phyloP scores from a whole-genome alignment of 2,888 invertebrate genomes.

The Myopa testacea region DNA sequence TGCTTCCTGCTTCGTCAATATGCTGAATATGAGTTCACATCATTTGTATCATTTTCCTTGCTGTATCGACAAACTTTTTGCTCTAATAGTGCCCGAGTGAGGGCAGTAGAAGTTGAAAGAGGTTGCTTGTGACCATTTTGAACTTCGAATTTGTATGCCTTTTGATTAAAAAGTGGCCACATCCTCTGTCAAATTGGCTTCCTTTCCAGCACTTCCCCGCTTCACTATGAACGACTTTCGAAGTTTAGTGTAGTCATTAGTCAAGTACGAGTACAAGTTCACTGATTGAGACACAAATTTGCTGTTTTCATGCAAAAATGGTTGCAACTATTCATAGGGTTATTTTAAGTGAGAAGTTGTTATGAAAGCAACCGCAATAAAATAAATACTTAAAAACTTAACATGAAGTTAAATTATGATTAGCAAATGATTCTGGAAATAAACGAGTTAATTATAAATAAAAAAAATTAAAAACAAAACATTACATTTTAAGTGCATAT shows the following conservation, averaged over 20 bases:
- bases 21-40: background rate
- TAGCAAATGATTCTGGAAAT: background rate
- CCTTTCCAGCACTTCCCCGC: background rate
- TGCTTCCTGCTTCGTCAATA: conserved; percentile 12
- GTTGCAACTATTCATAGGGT: too few species aligned
- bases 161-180: conserved; percentile 39
- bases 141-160: conserved; percentile 13
- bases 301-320: background rate
- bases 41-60: background rate
- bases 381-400: background rate
- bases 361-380: background rate
- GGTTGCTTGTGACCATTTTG: conserved; percentile 3
- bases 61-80: conserved; percentile 24
- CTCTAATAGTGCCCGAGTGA: background rate
- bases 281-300: conserved; percentile 8
- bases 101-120: background rate
- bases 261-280: too few species aligned
- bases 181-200: conserved; percentile 39
- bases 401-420: background rate
- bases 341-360: background rate
- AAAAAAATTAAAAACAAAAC: too few species aligned
- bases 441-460: too few species aligned
- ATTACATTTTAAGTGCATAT: too few species aligned
- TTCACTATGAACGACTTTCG: background rate
- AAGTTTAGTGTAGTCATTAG: conserved; percentile 5